Conservation (phyloP, 1,140 invertebrate species). For the Conopomorpha cramerella region DNA sequence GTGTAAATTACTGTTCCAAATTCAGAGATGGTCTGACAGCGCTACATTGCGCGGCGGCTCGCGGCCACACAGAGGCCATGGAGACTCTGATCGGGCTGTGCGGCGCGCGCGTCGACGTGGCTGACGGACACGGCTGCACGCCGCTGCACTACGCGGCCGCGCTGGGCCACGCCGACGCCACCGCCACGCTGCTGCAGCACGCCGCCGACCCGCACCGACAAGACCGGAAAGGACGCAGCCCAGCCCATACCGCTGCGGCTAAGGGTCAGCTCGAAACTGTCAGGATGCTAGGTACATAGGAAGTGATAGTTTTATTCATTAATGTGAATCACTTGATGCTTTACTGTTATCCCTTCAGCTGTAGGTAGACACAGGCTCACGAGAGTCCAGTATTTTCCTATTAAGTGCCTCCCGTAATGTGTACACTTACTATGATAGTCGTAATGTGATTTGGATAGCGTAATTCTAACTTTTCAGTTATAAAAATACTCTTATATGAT, state of each 20-base stretch:
- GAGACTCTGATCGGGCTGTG: slow-evolving; percentile 89
- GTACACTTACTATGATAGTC: too few species aligned
- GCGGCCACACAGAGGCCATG: slow-evolving; percentile 92
- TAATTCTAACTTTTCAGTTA: too few species aligned
- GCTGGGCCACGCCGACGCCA: slow-evolving; percentile 92
- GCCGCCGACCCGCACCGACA: slow-evolving; percentile 91
- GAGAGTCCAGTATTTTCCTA: too few species aligned
- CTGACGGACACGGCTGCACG: slow-evolving; percentile 92
- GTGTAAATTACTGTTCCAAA: too few species aligned
- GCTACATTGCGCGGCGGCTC: slow-evolving; percentile 92
- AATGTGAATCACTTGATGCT: too few species aligned
- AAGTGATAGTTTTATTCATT: too few species aligned
- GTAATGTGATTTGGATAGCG: too few species aligned
- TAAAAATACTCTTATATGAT: too few species aligned
- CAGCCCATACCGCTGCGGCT: slow-evolving; percentile 86
- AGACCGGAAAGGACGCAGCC: slow-evolving; percentile 87
- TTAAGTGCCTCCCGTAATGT: too few species aligned
- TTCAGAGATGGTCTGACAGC: slow-evolving; percentile 84
- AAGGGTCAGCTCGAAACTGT: slow-evolving; percentile 84
- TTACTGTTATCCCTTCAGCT: too few species aligned
- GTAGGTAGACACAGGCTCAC: too few species aligned
- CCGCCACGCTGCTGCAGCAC: slow-evolving; percentile 83
- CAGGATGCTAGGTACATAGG: slow-evolving; percentile 55
- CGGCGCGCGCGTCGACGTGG: slow-evolving; percentile 81
- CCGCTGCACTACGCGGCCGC: slow-evolving; percentile 96